Evolutionary conservation across 1,140 invertebrate genomes (phyloP).

Genomic region (Calycopis cecrops): DNA sequence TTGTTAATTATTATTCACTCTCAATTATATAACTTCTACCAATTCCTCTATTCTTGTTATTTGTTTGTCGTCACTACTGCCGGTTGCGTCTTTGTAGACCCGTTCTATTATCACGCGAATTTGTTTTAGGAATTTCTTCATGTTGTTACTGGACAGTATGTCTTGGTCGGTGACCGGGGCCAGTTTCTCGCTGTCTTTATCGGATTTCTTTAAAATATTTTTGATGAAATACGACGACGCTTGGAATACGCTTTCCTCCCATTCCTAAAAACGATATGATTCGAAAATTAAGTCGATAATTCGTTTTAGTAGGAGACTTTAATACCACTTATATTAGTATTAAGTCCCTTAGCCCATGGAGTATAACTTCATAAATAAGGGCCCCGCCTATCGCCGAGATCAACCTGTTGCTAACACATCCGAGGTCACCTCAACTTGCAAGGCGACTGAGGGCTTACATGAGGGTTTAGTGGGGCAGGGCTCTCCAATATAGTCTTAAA

Average conservation of each 20-base stretch:
- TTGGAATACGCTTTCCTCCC: conserved; percentile 59
- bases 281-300: too few relatives aligned
- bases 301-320: too few relatives aligned
- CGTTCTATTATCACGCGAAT: conserved; percentile 49
- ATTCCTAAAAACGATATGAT: conserved; percentile 39
- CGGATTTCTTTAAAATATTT: conserved; percentile 52
- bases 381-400: too few relatives aligned
- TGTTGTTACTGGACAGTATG: conserved; percentile 50
- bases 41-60: conserved; percentile 55
- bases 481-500: too few relatives aligned
- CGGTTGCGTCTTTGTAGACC: conserved; percentile 30
- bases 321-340: too few relatives aligned
- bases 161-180: conserved; percentile 56
- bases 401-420: too few relatives aligned
- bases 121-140: conserved; percentile 60
- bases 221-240: conserved; percentile 50
- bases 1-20: conserved; percentile 22
- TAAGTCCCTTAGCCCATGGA: too few relatives aligned
- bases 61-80: conserved; percentile 22
- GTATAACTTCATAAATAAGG: too few relatives aligned
- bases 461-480: too few relatives aligned
- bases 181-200: conserved; percentile 63
- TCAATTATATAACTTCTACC: conserved; percentile 56
- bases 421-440: too few relatives aligned
- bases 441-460: too few relatives aligned